These are phyloP conservation scores for Drosophila nigromelanica DNA, from an alignment of 1,140 invertebrate species.

Conservation along the genomic window DNA sequence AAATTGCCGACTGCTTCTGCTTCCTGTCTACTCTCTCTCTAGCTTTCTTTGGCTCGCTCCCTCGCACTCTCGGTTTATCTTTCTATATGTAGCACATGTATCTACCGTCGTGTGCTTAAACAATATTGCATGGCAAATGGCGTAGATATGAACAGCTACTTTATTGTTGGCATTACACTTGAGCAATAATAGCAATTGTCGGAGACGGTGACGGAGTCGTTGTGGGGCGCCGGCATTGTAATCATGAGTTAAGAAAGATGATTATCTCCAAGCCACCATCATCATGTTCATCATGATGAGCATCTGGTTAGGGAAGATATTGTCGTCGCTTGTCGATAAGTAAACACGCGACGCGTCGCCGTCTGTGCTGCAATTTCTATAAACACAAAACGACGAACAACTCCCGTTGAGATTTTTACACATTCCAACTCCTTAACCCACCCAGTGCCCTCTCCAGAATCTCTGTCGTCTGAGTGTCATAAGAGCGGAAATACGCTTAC, in stretches of 20 bases:
- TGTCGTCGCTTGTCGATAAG: slow-evolving; percentile 45
- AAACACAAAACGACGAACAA: slow-evolving; percentile 38
- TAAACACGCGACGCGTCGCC: slow-evolving; percentile 32
- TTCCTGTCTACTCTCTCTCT: neutral
- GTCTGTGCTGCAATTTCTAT: slow-evolving; percentile 49
- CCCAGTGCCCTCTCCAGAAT: neutral
- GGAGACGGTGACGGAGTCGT: slow-evolving; percentile 14
- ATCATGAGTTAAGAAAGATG: slow-evolving; percentile 16
- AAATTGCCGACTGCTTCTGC: slow-evolving; percentile 34
- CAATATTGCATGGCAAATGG: slow-evolving; percentile 60
- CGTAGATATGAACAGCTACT: slow-evolving; percentile 61
- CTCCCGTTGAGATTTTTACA: slow-evolving; percentile 39
- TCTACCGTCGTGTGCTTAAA: slow-evolving; percentile 40
- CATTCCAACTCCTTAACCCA: neutral
- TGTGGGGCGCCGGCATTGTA: slow-evolving; percentile 4
- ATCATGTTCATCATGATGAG: slow-evolving; percentile 18
- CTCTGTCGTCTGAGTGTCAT: slow-evolving; percentile 37
- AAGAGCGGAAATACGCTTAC: slow-evolving; percentile 55
- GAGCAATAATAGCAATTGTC: slow-evolving; percentile 58
- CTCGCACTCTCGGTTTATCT: neutral
- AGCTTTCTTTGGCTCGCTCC: neutral
- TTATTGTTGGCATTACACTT: slow-evolving; percentile 61
- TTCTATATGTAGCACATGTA: neutral
- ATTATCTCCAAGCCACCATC: slow-evolving; percentile 19
- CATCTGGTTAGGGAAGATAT: slow-evolving; percentile 22